phyloP scores from a whole-genome alignment of 2,113 vertebrate genomes.

The Emydocephalus ijimae region DNA sequence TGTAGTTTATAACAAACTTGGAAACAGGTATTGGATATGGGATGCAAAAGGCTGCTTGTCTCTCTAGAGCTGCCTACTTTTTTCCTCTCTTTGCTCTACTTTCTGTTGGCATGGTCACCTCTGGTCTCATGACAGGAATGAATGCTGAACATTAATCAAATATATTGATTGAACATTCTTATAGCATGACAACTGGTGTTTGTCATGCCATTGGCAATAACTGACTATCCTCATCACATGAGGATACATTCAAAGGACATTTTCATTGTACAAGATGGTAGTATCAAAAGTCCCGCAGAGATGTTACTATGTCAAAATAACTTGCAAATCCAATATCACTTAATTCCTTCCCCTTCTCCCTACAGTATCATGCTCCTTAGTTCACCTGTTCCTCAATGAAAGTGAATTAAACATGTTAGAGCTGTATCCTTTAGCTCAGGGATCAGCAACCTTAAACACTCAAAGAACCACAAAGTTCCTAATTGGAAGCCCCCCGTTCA shows the following conservation, averaged over 20 bases:
- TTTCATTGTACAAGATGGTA: background rate
- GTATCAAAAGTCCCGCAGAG: background rate
- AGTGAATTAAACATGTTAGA: background rate
- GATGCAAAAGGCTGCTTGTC: background rate
- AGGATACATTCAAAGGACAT: background rate
- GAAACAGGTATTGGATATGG: background rate
- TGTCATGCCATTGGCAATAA: background rate
- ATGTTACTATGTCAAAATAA: background rate
- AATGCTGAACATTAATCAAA: background rate
- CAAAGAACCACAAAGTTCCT: no score
- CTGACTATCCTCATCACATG: background rate
- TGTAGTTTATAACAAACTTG: background rate
- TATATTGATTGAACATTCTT: background rate
- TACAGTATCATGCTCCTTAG: background rate
- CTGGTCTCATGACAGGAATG: background rate
- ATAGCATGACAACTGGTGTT: background rate
- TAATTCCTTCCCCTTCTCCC: background rate
- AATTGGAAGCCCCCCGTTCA: no score
- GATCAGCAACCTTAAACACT: no score
- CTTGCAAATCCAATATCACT: background rate
- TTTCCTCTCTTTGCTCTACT: background rate
- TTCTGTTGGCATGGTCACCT: background rate
- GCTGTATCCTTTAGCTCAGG: background rate
- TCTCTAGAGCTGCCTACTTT: background rate
- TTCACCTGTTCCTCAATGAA: background rate